These are phyloP conservation scores for Eulemur macaco DNA, from an alignment of 2,113 vertebrate species.

Conservation along the genomic window DNA sequence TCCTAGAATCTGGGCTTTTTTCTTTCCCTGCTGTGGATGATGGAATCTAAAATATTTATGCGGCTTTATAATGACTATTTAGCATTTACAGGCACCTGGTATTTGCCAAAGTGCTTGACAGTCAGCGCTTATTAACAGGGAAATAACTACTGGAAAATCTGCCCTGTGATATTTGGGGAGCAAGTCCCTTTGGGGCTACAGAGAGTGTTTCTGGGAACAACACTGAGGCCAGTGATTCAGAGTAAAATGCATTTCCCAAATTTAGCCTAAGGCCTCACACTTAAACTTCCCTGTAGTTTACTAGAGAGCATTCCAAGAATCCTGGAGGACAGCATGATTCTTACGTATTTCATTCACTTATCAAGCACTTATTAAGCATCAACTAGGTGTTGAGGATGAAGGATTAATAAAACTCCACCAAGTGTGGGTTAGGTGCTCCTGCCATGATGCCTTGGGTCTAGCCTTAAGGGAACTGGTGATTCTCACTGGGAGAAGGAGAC, in stretches of 20 bases:
- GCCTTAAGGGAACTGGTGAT: background rate
- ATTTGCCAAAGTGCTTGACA: constrained; percentile 59
- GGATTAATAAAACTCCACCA: background rate
- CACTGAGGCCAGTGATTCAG: background rate
- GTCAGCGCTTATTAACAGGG: constrained; percentile 55
- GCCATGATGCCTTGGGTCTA: background rate
- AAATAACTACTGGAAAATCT: constrained; percentile 31
- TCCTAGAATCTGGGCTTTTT: background rate
- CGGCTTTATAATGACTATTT: constrained; percentile 67
- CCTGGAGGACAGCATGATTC: constrained; percentile 29
- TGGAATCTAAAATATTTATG: constrained; percentile 73
- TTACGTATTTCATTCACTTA: background rate
- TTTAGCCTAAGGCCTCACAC: constrained; percentile 36
- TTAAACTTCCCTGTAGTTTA: constrained; percentile 67
- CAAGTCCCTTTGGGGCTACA: background rate
- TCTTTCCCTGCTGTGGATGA: constrained; percentile 43
- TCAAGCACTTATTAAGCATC: background rate
- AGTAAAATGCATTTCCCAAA: background rate
- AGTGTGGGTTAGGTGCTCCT: background rate
- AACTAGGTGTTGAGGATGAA: background rate
- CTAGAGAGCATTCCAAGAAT: constrained; percentile 62
- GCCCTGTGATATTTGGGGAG: background rate
- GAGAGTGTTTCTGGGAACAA: background rate
- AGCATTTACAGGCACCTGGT: constrained; percentile 57
- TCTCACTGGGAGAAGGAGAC: background rate